Percentiles rank a stretch among this genome's conserved stretches.
phyloP scores from a whole-genome alignment of 2,113 vertebrate genomes.

The Orthonyx spaldingii region DNA sequence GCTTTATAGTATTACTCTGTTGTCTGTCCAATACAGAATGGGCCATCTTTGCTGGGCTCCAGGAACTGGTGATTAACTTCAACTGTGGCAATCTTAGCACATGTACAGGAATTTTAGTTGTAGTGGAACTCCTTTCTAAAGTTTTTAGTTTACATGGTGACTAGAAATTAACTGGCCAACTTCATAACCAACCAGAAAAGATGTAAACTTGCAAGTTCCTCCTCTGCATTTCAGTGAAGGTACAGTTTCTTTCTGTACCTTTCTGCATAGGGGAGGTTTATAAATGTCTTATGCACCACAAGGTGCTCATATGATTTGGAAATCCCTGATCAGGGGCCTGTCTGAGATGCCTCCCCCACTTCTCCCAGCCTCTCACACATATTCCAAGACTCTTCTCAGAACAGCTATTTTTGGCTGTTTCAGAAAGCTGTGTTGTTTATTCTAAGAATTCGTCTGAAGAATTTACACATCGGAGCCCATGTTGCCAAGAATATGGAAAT shows the following conservation, averaged over 20 bases:
- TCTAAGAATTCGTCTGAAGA: background rate
- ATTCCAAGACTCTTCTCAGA: background rate
- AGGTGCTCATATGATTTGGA: background rate
- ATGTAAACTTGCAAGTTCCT: background rate
- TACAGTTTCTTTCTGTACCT: background rate
- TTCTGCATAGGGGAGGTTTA: background rate
- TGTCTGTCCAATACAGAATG: background rate
- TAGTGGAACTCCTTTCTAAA: background rate
- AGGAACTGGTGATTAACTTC: background rate
- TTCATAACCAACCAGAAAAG: background rate
- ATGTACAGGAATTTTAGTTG: background rate
- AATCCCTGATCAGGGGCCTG: background rate
- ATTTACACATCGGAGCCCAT: background rate
- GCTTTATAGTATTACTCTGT: background rate
- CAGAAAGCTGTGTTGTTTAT: background rate
- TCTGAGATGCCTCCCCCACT: background rate
- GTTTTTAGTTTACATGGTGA: background rate
- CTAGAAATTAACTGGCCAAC: background rate
- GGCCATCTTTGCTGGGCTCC: background rate
- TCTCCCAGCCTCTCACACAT: background rate
- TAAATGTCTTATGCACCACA: background rate
- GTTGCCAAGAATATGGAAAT: background rate
- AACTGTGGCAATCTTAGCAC: background rate
- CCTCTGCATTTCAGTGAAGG: background rate
- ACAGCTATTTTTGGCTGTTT: background rate